phyloP scores from a whole-genome alignment of 2,888 invertebrate species.

The Andrena hattorfiana region DNA sequence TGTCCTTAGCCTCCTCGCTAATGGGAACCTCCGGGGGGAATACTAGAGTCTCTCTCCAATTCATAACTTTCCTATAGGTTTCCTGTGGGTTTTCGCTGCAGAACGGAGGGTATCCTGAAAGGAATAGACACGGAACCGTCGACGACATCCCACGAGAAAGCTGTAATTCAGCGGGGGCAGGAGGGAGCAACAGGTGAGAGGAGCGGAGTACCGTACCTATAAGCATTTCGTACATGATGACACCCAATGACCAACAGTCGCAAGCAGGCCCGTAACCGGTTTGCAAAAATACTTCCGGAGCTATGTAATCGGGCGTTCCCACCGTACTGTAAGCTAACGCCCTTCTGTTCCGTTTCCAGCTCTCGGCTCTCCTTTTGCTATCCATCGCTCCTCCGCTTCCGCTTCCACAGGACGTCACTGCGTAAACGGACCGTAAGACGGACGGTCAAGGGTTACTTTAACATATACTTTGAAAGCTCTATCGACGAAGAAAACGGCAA shows the following conservation, averaged over 20 bases:
- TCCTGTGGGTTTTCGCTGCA: slow-evolving; percentile 99
- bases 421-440: not conserved
- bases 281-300: slow-evolving; percentile 99
- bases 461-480: not conserved
- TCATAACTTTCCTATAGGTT: slow-evolving; percentile 99
- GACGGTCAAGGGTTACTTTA: slow-evolving; percentile 6
- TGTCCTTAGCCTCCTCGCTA: slow-evolving; percentile 98
- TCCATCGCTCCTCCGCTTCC: slow-evolving; percentile 93
- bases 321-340: slow-evolving; percentile 97
- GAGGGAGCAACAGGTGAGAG: not conserved
- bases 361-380: slow-evolving; percentile 98
- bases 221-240: slow-evolving; percentile 99
- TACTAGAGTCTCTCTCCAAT: slow-evolving; percentile 98
- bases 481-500: not conserved
- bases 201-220: slow-evolving; percentile 89
- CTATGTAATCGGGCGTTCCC: slow-evolving; percentile 99
- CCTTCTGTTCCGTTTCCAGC: slow-evolving; percentile 99
- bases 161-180: too few species aligned
- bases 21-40: slow-evolving; percentile 99
- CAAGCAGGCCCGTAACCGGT: slow-evolving; percentile 99
- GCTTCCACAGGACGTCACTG: slow-evolving; percentile 83
- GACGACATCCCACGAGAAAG: not conserved
- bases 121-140: not conserved
- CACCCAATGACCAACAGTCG: slow-evolving; percentile 99
- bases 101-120: slow-evolving; percentile 98